Percentiles rank a stretch among this genome's conserved stretches.
These are phyloP conservation scores for Leucosticte australis DNA, from an alignment of 2,113 vertebrate genomes.

Conservation along the genomic window DNA sequence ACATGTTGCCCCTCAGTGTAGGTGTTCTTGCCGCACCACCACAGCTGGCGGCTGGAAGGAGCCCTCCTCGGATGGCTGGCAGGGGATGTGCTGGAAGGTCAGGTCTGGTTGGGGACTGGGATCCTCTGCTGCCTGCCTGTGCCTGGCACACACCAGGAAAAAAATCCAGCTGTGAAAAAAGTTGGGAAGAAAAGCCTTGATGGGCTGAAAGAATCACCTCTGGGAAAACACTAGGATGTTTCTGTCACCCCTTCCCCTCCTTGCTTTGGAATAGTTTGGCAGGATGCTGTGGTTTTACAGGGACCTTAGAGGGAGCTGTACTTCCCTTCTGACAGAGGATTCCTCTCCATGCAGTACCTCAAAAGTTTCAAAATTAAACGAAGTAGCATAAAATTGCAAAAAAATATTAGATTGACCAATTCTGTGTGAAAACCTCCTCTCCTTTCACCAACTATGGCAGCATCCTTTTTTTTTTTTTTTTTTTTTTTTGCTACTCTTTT, in stretches of 20 bases:
- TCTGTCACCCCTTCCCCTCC: neutral
- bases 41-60: rapidly evolving
- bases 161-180: neutral
- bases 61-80: neutral
- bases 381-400: neutral
- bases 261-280: neutral
- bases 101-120: neutral
- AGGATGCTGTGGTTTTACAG: neutral
- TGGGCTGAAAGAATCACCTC: neutral
- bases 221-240: neutral
- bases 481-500: neutral
- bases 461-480: neutral
- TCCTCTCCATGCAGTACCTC: neutral
- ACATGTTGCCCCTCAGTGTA: neutral
- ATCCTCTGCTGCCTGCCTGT: neutral
- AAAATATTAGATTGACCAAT: neutral
- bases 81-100: neutral
- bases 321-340: neutral
- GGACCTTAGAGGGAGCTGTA: conserved; percentile 13
- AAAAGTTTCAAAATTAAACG: neutral
- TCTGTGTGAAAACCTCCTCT: neutral
- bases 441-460: neutral
- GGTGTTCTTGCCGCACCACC: neutral
- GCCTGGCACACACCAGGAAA: rapidly evolving
- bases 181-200: neutral